phyloP scores from a whole-genome alignment of 2,888 invertebrate species.

The Epirrita christyi region DNA sequence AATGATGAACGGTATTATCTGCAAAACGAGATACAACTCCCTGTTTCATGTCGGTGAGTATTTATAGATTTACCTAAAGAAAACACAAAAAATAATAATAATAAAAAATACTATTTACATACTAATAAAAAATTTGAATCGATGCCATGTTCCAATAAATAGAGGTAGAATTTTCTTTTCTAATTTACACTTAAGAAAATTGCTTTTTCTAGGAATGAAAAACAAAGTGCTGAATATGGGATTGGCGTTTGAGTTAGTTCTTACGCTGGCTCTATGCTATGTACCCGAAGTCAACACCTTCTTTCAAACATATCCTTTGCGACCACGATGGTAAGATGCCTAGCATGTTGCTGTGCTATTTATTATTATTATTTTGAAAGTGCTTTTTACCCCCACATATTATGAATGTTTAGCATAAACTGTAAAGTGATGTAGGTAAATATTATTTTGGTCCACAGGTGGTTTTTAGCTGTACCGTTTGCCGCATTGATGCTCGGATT shows the following conservation, averaged over 20 bases:
- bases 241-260: constrained; percentile 86
- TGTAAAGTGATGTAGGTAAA: not conserved
- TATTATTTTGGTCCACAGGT: constrained; percentile 76
- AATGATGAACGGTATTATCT: constrained; percentile 89
- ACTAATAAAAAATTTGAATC: too few species aligned
- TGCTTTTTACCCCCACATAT: too few species aligned
- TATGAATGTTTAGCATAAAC: too few species aligned
- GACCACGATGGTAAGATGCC: constrained; percentile 62
- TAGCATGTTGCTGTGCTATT: not conserved
- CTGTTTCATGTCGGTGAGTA: constrained; percentile 87
- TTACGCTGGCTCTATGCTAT: constrained; percentile 87
- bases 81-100: not conserved
- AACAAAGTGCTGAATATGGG: constrained; percentile 88
- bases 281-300: constrained; percentile 87
- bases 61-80: not conserved
- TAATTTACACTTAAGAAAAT: too few species aligned
- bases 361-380: too few species aligned
- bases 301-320: constrained; percentile 83
- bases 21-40: constrained; percentile 90
- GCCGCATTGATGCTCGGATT: constrained; percentile 88
- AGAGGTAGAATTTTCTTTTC: not conserved
- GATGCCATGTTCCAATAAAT: too few species aligned
- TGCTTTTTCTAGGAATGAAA: constrained; percentile 85
- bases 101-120: too few species aligned
- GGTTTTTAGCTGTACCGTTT: constrained; percentile 90